phyloP scores from a whole-genome alignment of 1,140 invertebrate genomes.

The Potamilus streckersoni region DNA sequence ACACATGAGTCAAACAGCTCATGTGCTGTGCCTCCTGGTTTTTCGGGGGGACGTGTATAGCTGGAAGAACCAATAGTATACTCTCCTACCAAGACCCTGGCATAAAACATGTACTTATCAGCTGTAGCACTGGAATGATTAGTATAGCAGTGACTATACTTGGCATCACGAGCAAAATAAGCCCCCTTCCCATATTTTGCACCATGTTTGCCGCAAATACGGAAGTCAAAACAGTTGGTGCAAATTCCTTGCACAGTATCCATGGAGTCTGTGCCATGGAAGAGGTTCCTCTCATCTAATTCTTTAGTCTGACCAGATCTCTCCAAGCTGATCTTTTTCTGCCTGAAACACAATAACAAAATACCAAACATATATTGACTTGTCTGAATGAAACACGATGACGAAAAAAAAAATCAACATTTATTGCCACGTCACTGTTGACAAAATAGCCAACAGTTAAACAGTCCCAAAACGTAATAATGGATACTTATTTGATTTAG shows the following conservation, averaged over 20 bases:
- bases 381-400: no score
- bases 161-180: slow-evolving; percentile 56
- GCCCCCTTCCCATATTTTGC: slow-evolving; percentile 55
- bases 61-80: no score
- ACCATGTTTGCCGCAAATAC: slow-evolving; percentile 46
- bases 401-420: no score
- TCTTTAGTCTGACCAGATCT: slow-evolving; percentile 8
- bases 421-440: no score
- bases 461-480: no score
- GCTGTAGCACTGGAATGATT: not conserved
- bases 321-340: slow-evolving; percentile 32
- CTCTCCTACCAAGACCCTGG: slow-evolving; percentile 49
- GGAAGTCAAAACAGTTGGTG: slow-evolving; percentile 50
- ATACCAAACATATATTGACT: no score
- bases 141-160: slow-evolving; percentile 46
- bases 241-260: slow-evolving; percentile 44
- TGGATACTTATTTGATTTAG: no score
- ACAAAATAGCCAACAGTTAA: no score
- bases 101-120: slow-evolving; percentile 48
- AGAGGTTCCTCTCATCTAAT: slow-evolving; percentile 38
- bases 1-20: no score
- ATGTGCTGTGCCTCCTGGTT: no score
- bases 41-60: no score
- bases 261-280: slow-evolving; percentile 46
- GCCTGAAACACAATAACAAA: slow-evolving; percentile 19